These are phyloP conservation scores for Catajapyx aquilonaris DNA, from an alignment of 1,140 invertebrate species.

Conservation along the genomic window DNA sequence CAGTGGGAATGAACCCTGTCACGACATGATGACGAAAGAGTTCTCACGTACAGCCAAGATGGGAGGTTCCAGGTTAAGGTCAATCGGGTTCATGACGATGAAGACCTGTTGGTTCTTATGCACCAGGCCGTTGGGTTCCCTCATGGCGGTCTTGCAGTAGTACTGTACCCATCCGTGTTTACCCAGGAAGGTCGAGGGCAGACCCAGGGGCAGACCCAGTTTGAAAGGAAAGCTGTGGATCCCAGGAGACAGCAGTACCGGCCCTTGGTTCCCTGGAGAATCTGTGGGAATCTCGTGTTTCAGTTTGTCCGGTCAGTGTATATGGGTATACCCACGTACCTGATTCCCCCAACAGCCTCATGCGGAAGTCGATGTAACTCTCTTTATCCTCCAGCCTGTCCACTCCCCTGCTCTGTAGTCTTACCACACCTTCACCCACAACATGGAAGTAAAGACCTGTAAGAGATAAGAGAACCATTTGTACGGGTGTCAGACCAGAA, in stretches of 20 bases:
- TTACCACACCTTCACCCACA: constrained; percentile 75
- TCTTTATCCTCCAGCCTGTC: constrained; percentile 73
- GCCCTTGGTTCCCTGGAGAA: constrained; percentile 22
- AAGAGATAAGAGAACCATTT: constrained; percentile 16
- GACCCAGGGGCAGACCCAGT: constrained; percentile 63
- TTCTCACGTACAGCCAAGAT: constrained; percentile 57
- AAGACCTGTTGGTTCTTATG: constrained; percentile 94
- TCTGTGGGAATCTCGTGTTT: no score
- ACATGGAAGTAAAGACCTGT: constrained; percentile 79
- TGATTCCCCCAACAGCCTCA: constrained; percentile 74
- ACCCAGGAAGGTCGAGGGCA: constrained; percentile 81
- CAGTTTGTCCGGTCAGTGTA: no score
- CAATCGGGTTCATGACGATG: constrained; percentile 89
- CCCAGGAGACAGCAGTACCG: constrained; percentile 69
- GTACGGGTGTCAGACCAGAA: no score
- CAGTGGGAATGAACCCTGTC: no score
- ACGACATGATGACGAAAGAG: no score
- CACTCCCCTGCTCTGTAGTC: constrained; percentile 51
- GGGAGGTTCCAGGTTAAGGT: constrained; percentile 74
- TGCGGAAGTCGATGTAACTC: constrained; percentile 87
- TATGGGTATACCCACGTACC: constrained; percentile 29
- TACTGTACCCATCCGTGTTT: constrained; percentile 93
- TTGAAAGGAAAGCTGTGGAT: constrained; percentile 93
- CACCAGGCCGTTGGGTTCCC: constrained; percentile 70
- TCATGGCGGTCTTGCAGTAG: constrained; percentile 73